phyloP scores from a whole-genome alignment of 1,140 invertebrate genomes.

The Drosophila setifemur region DNA sequence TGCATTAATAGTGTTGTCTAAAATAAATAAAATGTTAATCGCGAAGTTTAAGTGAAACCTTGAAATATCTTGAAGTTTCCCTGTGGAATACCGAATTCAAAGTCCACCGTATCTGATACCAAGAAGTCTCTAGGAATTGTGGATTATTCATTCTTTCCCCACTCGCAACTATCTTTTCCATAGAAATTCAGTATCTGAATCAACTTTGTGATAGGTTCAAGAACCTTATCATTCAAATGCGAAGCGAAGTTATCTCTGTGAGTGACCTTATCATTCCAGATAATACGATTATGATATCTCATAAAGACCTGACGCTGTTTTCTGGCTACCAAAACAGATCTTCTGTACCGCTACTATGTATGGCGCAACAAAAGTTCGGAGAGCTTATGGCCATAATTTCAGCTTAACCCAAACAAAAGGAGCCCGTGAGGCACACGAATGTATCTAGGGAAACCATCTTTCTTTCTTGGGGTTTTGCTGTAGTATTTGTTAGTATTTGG shows the following conservation, averaged over 20 bases:
- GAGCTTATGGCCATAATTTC: conserved; percentile 51
- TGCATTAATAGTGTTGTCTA: no score
- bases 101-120: no score
- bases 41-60: background rate
- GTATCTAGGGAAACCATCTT: conserved; percentile 38
- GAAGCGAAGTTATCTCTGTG: background rate
- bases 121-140: no score
- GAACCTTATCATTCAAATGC: background rate
- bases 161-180: background rate
- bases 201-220: background rate
- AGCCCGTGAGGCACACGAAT: conserved; percentile 15
- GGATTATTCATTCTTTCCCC: no score
- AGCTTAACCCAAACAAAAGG: conserved; percentile 33
- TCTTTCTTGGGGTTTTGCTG: conserved; percentile 3
- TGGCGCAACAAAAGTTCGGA: conserved; percentile 10
- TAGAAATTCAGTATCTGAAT: background rate
- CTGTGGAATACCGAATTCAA: no score
- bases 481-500: no score
- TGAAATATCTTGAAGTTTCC: no score
- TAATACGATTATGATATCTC: conserved; percentile 24
- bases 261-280: conserved; percentile 9
- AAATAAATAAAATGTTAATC: background rate
- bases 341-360: conserved; percentile 11
- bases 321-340: conserved; percentile 18
- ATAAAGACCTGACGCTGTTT: background rate